A percentile compares a stretch with the other conserved stretches of the same genome.
phyloP scores from a whole-genome alignment of 92 coral and sea anemone genomes.

The Paragorgia papillata region DNA sequence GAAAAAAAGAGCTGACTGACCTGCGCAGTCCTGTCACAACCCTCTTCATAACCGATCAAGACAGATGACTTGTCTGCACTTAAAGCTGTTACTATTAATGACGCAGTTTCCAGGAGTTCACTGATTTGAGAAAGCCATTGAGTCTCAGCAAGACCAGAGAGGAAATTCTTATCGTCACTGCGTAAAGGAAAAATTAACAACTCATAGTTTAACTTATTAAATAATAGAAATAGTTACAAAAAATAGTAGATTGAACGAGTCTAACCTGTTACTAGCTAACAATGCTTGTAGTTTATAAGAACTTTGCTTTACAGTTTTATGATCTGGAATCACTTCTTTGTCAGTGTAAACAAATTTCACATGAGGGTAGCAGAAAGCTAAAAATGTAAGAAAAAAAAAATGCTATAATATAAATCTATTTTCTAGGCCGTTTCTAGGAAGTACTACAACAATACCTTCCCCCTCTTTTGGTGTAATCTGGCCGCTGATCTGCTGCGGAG shows the following conservation, averaged over 20 bases:
- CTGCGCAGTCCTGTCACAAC: constrained; percentile 93
- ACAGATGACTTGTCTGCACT: constrained; percentile 89
- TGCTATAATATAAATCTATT: neutral
- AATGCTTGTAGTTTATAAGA: constrained; percentile 77
- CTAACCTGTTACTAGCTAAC: constrained; percentile 77
- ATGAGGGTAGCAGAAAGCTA: constrained; percentile 95
- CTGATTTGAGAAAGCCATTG: constrained; percentile 91
- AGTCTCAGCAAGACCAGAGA: constrained; percentile 81
- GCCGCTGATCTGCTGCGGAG: constrained; percentile 73
- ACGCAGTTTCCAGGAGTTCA: constrained; percentile 87
- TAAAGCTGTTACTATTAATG: constrained; percentile 88
- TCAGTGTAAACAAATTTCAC: constrained; percentile 84
- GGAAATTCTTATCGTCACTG: constrained; percentile 89
- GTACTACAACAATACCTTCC: constrained; percentile 67
- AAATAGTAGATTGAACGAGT: neutral
- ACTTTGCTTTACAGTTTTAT: constrained; percentile 87
- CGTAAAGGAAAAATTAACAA: neutral
- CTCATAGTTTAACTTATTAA: too few relatives aligned
- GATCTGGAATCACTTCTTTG: constrained; percentile 69
- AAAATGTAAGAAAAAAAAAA: constrained; percentile 8
- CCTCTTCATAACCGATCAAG: constrained; percentile 92
- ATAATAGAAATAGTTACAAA: too few relatives aligned
- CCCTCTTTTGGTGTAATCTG: constrained; percentile 92
- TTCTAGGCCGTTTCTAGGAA: neutral
- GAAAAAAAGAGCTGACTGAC: constrained; percentile 37